Conservation (phyloP, 2,888 invertebrate genomes). For the Phrixothrix hirtus region DNA sequence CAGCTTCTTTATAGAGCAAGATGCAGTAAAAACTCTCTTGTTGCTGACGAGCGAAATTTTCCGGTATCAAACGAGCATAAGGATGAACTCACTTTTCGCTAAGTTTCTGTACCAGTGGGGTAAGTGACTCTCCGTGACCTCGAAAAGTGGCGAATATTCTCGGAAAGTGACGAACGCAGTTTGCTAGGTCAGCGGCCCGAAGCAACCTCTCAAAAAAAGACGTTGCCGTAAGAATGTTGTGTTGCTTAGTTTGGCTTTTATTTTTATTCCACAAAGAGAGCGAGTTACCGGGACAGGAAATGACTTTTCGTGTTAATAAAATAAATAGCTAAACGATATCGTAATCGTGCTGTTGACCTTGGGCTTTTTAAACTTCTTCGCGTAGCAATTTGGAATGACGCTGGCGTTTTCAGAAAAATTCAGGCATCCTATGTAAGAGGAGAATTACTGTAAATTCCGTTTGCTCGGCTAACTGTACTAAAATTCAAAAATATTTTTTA, state of each 20-base stretch:
- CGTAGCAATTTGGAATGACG: no score
- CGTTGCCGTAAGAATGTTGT: constrained; percentile 26
- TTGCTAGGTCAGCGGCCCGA: constrained; percentile 55
- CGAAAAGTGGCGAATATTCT: constrained; percentile 49
- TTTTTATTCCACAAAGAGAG: constrained; percentile 38
- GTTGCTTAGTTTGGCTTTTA: constrained; percentile 38
- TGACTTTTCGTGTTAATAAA: constrained; percentile 19
- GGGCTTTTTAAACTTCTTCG: neutral
- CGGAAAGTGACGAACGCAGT: constrained; percentile 41
- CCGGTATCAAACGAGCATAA: constrained; percentile 35
- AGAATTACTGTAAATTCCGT: neutral
- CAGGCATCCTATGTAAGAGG: no score
- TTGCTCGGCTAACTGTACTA: neutral
- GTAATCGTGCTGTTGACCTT: constrained; percentile 9
- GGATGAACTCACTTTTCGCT: constrained; percentile 45
- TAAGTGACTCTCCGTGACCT: constrained; percentile 70
- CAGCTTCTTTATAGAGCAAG: constrained; percentile 37
- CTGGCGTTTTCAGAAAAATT: no score
- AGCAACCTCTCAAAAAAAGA: constrained; percentile 47
- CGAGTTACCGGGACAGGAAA: constrained; percentile 40
- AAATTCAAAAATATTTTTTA: neutral
- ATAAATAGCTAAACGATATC: constrained; percentile 2
- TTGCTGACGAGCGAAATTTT: constrained; percentile 40
- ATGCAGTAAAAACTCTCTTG: constrained; percentile 19
- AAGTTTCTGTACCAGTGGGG: constrained; percentile 60